phyloP scores from a whole-genome alignment of 2,113 vertebrate genomes.

The Australoheros scitulus region DNA sequence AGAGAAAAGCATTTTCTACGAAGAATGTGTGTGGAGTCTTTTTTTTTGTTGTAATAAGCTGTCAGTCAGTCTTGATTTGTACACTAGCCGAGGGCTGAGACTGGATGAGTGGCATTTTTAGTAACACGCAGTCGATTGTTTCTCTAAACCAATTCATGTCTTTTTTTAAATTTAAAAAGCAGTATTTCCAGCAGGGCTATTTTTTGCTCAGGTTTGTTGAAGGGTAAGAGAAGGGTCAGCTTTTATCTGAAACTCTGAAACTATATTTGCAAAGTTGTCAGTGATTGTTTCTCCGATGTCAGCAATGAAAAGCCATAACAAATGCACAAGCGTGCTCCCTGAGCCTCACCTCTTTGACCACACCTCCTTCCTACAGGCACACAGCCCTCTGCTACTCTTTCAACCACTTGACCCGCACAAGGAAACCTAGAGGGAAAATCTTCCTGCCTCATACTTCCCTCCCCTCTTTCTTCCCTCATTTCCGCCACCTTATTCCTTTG shows the following conservation, averaged over 20 bases:
- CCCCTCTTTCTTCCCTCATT: background rate
- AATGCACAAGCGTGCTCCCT: background rate
- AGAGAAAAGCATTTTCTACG: background rate
- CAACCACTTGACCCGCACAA: conserved; percentile 38
- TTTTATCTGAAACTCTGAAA: conserved; percentile 12
- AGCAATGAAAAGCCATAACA: conserved; percentile 1
- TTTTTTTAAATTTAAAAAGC: conserved; percentile 15
- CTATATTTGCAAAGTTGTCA: background rate
- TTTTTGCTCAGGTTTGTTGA: conserved; percentile 17
- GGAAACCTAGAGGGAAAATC: conserved; percentile 48
- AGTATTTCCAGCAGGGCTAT: conserved; percentile 26
- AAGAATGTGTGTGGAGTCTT: conserved; percentile 28
- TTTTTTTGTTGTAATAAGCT: conserved; percentile 29
- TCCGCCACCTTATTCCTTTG: conserved; percentile 6
- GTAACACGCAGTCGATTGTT: conserved; percentile 42
- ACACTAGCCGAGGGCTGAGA: conserved; percentile 14
- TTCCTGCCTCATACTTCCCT: conserved; percentile 44
- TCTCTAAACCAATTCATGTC: conserved; percentile 29
- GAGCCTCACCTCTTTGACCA: background rate
- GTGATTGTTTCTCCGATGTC: background rate
- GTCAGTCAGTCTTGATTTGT: conserved; percentile 52
- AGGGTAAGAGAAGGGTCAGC: conserved; percentile 7
- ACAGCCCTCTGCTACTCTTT: conserved; percentile 41
- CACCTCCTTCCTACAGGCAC: conserved; percentile 10
- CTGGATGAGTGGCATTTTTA: conserved; percentile 47